These are phyloP conservation scores for Poicephalus meyeri DNA, from an alignment of 2,113 vertebrate genomes.

Conservation along the genomic window DNA sequence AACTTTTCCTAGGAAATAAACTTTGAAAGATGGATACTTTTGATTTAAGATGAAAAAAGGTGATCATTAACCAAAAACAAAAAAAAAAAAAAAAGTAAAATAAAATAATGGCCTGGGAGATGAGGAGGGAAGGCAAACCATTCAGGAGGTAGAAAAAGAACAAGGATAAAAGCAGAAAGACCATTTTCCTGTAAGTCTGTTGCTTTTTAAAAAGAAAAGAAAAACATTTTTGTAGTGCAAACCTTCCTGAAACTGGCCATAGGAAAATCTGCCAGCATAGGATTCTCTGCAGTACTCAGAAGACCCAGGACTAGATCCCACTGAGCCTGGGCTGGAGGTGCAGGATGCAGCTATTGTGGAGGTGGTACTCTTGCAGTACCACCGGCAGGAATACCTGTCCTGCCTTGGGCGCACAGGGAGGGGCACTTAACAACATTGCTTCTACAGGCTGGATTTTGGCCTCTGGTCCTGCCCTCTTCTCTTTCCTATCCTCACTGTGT, in stretches of 20 bases:
- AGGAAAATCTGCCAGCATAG: background rate
- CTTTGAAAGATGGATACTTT: background rate
- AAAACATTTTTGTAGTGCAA: background rate
- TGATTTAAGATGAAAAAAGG: background rate
- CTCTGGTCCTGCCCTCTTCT: background rate
- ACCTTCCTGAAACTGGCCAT: background rate
- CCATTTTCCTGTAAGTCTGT: background rate
- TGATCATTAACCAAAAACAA: background rate
- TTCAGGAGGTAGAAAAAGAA: background rate
- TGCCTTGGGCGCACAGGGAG: background rate
- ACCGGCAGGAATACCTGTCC: background rate
- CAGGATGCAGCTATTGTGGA: background rate
- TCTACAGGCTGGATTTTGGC: background rate
- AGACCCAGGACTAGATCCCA: background rate
- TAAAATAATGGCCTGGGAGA: background rate
- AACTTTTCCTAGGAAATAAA: background rate
- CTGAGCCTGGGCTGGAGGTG: background rate
- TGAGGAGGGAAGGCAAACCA: background rate
- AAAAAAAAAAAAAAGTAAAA: background rate
- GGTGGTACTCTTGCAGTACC: background rate
- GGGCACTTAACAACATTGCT: rapidly evolving
- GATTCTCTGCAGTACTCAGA: background rate
- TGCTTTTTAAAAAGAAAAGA: background rate
- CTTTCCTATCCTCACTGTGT: background rate
- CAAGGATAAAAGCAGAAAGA: background rate